These are phyloP conservation scores for Cervus canadensis DNA, from an alignment of 2,113 vertebrate genomes.

Conservation along the genomic window DNA sequence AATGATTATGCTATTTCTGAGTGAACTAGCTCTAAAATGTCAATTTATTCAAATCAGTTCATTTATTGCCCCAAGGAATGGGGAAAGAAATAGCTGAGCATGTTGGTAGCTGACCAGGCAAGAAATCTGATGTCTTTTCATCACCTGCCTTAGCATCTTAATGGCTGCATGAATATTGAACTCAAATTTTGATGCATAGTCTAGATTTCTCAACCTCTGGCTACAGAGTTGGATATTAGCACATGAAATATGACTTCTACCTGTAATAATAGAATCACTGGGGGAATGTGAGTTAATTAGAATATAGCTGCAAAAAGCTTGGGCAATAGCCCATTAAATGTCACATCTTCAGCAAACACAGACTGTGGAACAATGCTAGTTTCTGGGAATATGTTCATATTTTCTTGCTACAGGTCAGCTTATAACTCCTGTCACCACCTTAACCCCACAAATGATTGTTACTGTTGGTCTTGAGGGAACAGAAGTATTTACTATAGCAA, in stretches of 20 bases:
- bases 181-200: conserved; percentile 33
- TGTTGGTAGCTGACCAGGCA: conserved; percentile 50
- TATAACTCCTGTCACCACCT: conserved; percentile 6
- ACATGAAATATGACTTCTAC: conserved; percentile 64
- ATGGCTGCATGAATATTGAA: neutral
- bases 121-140: conserved; percentile 27
- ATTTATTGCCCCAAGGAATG: neutral
- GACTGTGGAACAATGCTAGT: conserved; percentile 20
- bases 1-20: neutral
- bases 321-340: conserved; percentile 61
- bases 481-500: neutral
- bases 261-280: conserved; percentile 63
- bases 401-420: conserved; percentile 20
- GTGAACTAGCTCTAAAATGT: neutral
- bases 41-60: neutral
- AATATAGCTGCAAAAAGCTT: conserved; percentile 37
- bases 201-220: conserved; percentile 49
- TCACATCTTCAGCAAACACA: conserved; percentile 52
- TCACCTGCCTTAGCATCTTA: conserved; percentile 50
- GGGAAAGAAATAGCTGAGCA: neutral
- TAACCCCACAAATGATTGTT: conserved; percentile 22
- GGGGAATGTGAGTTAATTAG: conserved; percentile 56
- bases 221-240: conserved; percentile 22
- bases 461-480: neutral
- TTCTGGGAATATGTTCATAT: conserved; percentile 32